A percentile compares a stretch with the other conserved stretches of the same genome.
phyloP scores from a whole-genome alignment of 2,888 invertebrate genomes.

The Toxonevra muliebris region DNA sequence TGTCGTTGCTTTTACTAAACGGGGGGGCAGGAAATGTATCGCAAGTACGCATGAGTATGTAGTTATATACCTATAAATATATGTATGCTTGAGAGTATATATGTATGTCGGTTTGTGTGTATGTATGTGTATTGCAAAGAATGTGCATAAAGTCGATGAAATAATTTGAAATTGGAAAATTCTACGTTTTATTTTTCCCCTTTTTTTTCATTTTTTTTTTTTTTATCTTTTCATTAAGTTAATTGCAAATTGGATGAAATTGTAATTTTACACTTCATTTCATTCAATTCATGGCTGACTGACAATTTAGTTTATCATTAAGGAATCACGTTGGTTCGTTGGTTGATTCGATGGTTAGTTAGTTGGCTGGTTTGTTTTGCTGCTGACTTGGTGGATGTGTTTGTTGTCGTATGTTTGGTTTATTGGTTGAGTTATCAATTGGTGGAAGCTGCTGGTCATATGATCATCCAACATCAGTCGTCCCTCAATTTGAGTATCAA shows the following conservation, averaged over 20 bases:
- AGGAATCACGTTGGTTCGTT: constrained; percentile 36
- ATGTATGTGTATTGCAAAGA: constrained; percentile 2
- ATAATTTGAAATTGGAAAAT: constrained; percentile 28
- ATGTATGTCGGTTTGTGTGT: constrained; percentile 2
- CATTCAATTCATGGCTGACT: constrained; percentile 62
- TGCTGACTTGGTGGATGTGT: too few relatives aligned
- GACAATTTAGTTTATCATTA: constrained; percentile 62
- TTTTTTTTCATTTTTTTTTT: constrained; percentile 22
- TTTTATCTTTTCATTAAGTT: constrained; percentile 56
- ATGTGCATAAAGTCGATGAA: constrained; percentile 5
- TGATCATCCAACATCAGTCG: background rate
- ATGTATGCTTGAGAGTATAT: background rate
- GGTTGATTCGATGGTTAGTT: background rate
- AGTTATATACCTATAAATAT: constrained; percentile 10
- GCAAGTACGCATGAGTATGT: background rate
- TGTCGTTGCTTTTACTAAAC: background rate
- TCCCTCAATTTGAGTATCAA: background rate
- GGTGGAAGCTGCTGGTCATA: too few relatives aligned
- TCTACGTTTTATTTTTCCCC: constrained; percentile 6
- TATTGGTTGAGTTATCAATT: too few relatives aligned
- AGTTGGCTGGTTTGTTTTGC: constrained; percentile 8
- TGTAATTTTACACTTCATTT: constrained; percentile 64
- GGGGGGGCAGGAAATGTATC: too few relatives aligned
- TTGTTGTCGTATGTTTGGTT: too few relatives aligned
- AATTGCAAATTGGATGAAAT: constrained; percentile 63